phyloP scores from a whole-genome alignment of 37 sponge, comb jelly and placozoan species.

The Halisarca cf. caerulea region DNA sequence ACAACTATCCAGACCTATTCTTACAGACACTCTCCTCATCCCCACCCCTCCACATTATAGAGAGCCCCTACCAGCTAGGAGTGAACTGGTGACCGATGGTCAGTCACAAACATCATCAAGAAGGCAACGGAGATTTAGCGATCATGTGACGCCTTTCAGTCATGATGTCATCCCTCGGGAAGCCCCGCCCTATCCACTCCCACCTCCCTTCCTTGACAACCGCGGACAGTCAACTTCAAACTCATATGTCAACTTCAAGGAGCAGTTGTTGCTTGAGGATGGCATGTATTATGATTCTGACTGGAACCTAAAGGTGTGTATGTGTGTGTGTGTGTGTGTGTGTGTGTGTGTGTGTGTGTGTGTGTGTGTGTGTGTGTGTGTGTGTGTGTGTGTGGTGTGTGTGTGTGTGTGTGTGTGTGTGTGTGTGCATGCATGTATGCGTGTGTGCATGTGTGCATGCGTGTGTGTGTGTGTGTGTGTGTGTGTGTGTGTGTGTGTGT shows the following conservation, averaged over 20 bases:
- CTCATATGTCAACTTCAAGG: background rate
- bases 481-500: no score
- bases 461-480: no score
- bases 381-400: background rate
- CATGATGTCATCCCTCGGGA: constrained; percentile 14
- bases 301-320: constrained; percentile 15
- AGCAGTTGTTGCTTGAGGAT: background rate
- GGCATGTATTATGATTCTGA: background rate
- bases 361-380: background rate
- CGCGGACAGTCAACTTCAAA: background rate
- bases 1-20: no score
- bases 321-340: background rate
- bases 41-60: no score
- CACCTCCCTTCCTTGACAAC: constrained; percentile 8
- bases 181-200: constrained; percentile 29
- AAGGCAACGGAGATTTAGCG: background rate
- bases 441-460: no score
- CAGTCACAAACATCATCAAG: background rate
- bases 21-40: no score
- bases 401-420: constrained; percentile 31
- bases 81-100: background rate
- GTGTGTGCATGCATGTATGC: no score
- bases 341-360: background rate
- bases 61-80: constrained; percentile 10
- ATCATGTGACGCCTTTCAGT: constrained; percentile 13